Conservation (phyloP, 2,888 invertebrate species). For the Hydrotaea cyrtoneurina region DNA sequence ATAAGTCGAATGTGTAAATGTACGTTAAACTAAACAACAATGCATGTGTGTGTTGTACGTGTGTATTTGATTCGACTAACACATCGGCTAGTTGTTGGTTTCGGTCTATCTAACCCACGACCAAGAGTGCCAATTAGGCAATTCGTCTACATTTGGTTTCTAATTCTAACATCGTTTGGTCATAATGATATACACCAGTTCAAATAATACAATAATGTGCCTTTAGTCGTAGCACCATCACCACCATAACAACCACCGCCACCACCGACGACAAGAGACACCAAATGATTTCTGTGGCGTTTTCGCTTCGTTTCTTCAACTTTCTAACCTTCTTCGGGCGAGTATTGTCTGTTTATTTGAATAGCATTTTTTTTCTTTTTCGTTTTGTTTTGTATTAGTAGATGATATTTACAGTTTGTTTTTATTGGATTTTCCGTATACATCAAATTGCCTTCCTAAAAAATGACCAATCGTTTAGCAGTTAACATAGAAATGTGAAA, state of each 20-base stretch:
- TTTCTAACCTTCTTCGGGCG: conserved; percentile 33
- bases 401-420: conserved; percentile 30
- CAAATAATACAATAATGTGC: neutral
- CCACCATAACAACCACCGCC: neutral
- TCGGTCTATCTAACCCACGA: conserved; percentile 3
- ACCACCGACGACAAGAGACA: neutral
- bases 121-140: conserved; percentile 46
- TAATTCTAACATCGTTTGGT: conserved; percentile 18
- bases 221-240: neutral
- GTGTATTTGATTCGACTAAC: neutral
- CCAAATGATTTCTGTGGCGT: conserved; percentile 6
- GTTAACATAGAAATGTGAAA: conserved; percentile 22
- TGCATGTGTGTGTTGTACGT: neutral
- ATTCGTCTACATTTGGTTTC: conserved; percentile 18
- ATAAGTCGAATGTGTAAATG: conserved; percentile 23
- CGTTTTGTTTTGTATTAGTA: conserved; percentile 15
- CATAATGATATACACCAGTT: conserved; percentile 29
- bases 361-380: conserved; percentile 9
- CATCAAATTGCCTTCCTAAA: conserved; percentile 18
- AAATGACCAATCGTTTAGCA: conserved; percentile 5
- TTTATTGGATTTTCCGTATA: conserved; percentile 40
- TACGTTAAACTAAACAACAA: too few relatives aligned
- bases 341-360: conserved; percentile 14
- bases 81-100: too few relatives aligned
- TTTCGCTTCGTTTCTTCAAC: conserved; percentile 27